Base-by-base conservation (phyloP, 2,113 vertebrate species). In the Prunella himalayana region DNA sequence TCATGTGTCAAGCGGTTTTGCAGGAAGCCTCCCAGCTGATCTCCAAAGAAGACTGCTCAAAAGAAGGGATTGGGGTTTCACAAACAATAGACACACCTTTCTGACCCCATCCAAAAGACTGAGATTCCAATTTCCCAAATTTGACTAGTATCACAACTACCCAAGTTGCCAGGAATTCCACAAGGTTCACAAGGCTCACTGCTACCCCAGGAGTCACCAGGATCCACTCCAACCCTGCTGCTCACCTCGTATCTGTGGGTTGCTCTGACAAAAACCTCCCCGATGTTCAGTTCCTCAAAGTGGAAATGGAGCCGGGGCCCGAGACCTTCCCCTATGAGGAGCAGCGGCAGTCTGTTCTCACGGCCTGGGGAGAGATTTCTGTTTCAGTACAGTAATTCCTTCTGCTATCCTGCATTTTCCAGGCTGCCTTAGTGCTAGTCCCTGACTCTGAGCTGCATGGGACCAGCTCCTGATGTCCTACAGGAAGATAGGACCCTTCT, bases 281-380 rank as follows among this genome's bases (percentile, higher is more conserved):
- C 97, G 13, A 99, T 97, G 63, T 99, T 97, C 94, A 99, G 96
- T 44, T 97, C 71, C 37, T 98, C 95, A 57, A 98, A 98, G 90
- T 30, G 97, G 94, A 99, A 98, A 59, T 86, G 39, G 25, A 99
- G 96, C 71, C 83, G 90, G 35, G 99, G 99, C 14, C 98, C 98
- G 2, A 98, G 22, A 18, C 98, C 99, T 94, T 99, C 98, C 5
- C 97, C 99, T 90, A 63, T 98, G 92, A 99, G 85, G 33, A 92
- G 72, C 72, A 99, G 98, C 14, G 99, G 98, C 59, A 99, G 95
- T 16, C 98, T 96, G 31, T 96, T 97, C 91, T 99, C 98, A 72
- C 97, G 82, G 24, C 99, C 99, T 99, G 51, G 13, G 66, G 37
- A 87, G 83, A 95, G 30, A 81, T 83, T 44, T 63, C 31, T 44